Percentiles rank a stretch among this genome's conserved stretches.
Conservation (phyloP, 2,113 vertebrate genomes). For the Lonchura striata region DNA sequence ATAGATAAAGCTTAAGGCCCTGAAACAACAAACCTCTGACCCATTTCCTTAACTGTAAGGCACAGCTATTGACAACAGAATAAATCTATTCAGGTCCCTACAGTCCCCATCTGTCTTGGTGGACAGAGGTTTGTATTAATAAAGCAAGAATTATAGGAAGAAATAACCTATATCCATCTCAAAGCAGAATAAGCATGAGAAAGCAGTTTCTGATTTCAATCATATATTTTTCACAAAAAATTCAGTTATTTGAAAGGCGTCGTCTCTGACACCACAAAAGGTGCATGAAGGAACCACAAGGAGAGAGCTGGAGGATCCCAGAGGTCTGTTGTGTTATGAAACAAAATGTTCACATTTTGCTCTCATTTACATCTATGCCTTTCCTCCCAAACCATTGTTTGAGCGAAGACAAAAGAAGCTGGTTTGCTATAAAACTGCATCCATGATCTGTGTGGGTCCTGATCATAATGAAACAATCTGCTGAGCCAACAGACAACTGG, state of each 20-base stretch:
- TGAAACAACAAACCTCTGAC: not conserved
- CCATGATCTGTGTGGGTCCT: not conserved
- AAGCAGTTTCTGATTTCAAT: not conserved
- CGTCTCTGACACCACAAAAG: not conserved
- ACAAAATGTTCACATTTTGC: not conserved
- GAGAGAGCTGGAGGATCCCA: not conserved
- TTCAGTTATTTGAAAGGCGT: not conserved
- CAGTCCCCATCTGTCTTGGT: not conserved
- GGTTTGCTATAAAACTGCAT: slow-evolving; percentile 22
- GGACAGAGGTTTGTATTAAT: not conserved
- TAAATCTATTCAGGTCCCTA: not conserved
- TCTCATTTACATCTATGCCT: not conserved
- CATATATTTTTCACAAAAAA: not conserved
- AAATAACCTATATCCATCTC: not conserved
- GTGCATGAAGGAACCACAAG: not conserved
- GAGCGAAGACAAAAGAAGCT: not conserved
- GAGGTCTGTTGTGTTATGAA: not conserved
- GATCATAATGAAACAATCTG: not conserved
- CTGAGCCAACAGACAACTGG: not conserved
- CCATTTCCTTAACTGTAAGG: not conserved
- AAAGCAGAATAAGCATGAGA: not conserved
- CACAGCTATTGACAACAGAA: not conserved
- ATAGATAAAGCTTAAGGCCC: not conserved
- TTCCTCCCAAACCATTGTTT: slow-evolving; percentile 29
- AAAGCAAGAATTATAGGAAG: not conserved